A percentile compares a stretch with the other conserved stretches of the same genome.
Conservation (phyloP, 2,888 invertebrate species). For the Timema cristinae region DNA sequence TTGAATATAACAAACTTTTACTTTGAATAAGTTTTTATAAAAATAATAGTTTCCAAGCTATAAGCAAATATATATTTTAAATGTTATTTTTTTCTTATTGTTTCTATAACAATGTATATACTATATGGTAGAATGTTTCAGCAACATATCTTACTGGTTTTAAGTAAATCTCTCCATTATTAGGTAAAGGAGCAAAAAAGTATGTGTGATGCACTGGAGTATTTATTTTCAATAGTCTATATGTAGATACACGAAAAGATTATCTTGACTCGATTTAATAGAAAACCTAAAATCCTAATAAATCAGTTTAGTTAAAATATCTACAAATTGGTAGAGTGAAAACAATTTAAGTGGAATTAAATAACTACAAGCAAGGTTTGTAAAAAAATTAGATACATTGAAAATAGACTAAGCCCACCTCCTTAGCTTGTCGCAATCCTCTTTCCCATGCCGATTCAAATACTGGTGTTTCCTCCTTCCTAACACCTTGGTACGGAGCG, state of each 20-base stretch:
- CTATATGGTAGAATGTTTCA: no score
- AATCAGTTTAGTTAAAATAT: neutral
- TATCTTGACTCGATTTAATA: no score
- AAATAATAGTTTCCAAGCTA: no score
- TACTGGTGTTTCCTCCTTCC: conserved; percentile 54
- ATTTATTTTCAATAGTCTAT: no score
- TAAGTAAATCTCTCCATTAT: no score
- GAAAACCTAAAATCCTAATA: neutral
- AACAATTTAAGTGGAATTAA: neutral
- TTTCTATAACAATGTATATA: no score
- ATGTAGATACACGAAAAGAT: no score
- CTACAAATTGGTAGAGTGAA: neutral
- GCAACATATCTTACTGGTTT: no score
- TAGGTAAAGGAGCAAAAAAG: no score
- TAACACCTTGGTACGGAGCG: conserved; percentile 30
- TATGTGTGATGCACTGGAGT: no score
- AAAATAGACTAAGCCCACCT: conserved; percentile 50
- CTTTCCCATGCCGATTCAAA: conserved; percentile 95
- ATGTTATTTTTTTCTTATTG: neutral
- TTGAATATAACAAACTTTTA: neutral
- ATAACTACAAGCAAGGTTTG: neutral
- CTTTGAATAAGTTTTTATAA: no score
- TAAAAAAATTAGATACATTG: conserved; percentile 9
- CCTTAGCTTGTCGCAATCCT: conserved; percentile 91
- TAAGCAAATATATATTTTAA: neutral